Conservation (phyloP, 2,113 vertebrate genomes). For the Eublepharis macularius region DNA sequence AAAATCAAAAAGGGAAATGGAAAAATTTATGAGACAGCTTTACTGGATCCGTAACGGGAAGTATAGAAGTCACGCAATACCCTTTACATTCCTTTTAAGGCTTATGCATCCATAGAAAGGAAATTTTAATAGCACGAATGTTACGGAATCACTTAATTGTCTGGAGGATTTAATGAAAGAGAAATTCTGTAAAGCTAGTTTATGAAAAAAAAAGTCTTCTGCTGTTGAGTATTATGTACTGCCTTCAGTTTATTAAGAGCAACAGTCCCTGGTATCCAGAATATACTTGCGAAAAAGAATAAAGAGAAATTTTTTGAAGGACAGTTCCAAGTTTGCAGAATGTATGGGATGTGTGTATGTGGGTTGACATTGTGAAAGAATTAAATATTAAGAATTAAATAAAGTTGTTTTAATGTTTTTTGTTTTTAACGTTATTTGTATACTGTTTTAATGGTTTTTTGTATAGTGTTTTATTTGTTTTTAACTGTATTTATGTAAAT, state of each 20-base stretch:
- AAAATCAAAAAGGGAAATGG: background rate
- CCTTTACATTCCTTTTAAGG: background rate
- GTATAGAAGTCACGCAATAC: background rate
- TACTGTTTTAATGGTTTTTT: too few relatives aligned
- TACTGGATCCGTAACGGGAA: background rate
- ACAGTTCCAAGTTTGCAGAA: background rate
- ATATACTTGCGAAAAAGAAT: background rate
- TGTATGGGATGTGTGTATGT: background rate
- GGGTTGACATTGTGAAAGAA: background rate
- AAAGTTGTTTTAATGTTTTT: too few relatives aligned
- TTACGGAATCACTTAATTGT: background rate
- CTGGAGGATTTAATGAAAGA: background rate
- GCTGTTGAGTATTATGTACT: background rate
- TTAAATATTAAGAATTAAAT: background rate
- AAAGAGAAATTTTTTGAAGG: background rate
- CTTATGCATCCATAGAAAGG: background rate
- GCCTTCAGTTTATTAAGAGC: background rate
- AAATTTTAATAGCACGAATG: slow-evolving; percentile 1
- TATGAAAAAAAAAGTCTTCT: slow-evolving; percentile 15
- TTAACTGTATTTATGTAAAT: too few relatives aligned
- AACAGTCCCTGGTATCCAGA: background rate
- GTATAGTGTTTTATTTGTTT: too few relatives aligned
- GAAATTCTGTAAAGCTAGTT: slow-evolving; percentile 6
- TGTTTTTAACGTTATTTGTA: too few relatives aligned
- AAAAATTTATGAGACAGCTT: background rate